Evolutionary conservation across 2,797 vertebrate species (phyloP).

Genomic region (Steatocranus sp.): DNA sequence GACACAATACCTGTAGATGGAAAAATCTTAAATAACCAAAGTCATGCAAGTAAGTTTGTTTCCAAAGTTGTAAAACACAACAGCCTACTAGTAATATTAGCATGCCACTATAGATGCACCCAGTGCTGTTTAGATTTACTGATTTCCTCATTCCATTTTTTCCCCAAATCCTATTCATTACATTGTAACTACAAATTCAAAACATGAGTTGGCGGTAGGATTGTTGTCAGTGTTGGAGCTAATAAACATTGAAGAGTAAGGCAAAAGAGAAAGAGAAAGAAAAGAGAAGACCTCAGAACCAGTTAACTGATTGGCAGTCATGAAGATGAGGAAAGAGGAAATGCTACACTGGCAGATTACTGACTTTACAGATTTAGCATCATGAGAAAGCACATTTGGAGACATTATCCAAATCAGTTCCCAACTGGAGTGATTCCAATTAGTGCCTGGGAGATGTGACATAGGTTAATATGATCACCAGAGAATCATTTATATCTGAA

Average conservation of each 20-base stretch:
- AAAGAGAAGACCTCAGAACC: not conserved
- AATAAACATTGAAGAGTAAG: not conserved
- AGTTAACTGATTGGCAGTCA: not conserved
- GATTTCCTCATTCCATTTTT: not conserved
- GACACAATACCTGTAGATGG: not conserved
- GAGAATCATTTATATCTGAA: not conserved
- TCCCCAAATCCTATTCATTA: not conserved
- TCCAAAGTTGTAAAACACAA: not conserved
- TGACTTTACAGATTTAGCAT: not conserved
- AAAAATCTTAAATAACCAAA: not conserved
- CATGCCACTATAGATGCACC: not conserved
- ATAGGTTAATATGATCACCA: not conserved
- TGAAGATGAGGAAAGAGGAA: not conserved
- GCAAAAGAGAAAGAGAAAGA: not conserved
- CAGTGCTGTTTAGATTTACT: not conserved
- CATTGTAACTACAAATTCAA: not conserved
- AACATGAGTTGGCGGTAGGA: not conserved
- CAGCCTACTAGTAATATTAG: not conserved
- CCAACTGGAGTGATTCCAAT: not conserved
- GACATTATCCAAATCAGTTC: not conserved
- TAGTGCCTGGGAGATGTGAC: not conserved
- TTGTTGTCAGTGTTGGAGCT: not conserved
- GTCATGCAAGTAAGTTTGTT: not conserved
- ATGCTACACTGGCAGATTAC: not conserved
- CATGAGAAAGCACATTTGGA: not conserved